These are phyloP conservation scores for Lepus townsendii DNA, from an alignment of 2,797 vertebrate species.

Conservation along the genomic window DNA sequence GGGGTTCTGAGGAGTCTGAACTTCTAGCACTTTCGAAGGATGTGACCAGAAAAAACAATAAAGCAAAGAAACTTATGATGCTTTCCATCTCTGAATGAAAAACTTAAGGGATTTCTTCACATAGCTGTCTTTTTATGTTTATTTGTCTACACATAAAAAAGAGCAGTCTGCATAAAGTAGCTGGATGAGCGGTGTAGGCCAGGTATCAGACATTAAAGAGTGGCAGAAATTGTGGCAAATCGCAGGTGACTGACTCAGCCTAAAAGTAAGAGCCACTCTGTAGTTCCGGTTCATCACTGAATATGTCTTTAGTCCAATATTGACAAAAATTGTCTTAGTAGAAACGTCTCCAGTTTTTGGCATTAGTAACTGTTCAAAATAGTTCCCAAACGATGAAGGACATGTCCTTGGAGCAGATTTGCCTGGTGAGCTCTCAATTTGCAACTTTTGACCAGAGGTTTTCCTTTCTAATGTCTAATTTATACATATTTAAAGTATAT, in stretches of 20 bases:
- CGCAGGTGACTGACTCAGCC: background rate
- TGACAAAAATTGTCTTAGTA: background rate
- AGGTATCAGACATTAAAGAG: background rate
- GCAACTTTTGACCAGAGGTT: background rate
- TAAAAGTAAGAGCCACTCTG: background rate
- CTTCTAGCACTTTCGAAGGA: slow-evolving; percentile 55
- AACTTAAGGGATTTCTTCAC: background rate
- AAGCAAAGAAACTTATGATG: slow-evolving; percentile 61
- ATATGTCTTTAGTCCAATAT: background rate
- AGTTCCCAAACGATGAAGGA: background rate
- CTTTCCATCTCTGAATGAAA: slow-evolving; percentile 67
- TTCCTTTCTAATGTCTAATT: background rate
- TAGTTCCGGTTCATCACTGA: background rate
- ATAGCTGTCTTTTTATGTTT: background rate
- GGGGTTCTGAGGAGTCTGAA: slow-evolving; percentile 13
- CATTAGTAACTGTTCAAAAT: slow-evolving; percentile 24
- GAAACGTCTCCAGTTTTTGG: background rate
- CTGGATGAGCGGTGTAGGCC: background rate
- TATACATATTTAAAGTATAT: background rate
- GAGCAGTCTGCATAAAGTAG: background rate
- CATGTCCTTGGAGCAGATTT: background rate
- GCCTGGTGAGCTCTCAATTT: background rate
- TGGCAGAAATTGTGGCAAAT: background rate
- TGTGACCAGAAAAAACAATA: slow-evolving; percentile 62
- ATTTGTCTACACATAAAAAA: slow-evolving; percentile 28